These are phyloP conservation scores for Dermolepida albohirtum DNA, from an alignment of 2,888 invertebrate species.

Conservation along the genomic window DNA sequence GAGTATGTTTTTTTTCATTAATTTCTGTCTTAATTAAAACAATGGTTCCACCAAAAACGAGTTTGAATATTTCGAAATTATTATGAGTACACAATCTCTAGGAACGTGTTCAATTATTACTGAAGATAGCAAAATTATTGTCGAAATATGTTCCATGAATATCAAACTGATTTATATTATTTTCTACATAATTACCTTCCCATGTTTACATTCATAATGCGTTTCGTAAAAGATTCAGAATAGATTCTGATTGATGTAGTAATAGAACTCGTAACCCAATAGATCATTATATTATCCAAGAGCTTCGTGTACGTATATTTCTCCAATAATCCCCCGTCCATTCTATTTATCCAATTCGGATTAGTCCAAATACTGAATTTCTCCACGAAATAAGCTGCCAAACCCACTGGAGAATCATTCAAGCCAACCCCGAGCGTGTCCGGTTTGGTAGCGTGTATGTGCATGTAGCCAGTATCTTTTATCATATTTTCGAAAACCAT, in stretches of 20 bases:
- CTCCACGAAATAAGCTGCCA: constrained; percentile 88
- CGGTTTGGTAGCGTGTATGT: constrained; percentile 88
- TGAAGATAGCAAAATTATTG: no score
- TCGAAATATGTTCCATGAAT: no score
- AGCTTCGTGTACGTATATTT: constrained; percentile 77
- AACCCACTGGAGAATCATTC: constrained; percentile 79
- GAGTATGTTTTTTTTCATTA: no score
- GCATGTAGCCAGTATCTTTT: constrained; percentile 74
- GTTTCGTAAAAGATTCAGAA: constrained; percentile 68
- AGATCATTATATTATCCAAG: constrained; percentile 84
- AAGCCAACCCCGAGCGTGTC: constrained; percentile 82
- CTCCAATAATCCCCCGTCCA: constrained; percentile 75
- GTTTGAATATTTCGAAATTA: no score
- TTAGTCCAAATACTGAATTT: constrained; percentile 83
- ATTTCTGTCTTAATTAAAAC: no score
- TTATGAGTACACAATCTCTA: no score
- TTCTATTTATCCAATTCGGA: constrained; percentile 60
- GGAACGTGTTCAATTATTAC: no score
- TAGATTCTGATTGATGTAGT: constrained; percentile 81
- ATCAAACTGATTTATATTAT: no score
- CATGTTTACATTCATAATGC: constrained; percentile 49
- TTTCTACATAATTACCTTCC: constrained; percentile 59
- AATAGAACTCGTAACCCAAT: constrained; percentile 80
- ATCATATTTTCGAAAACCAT: constrained; percentile 63
- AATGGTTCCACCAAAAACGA: no score